Percentiles rank a stretch among this genome's conserved stretches.
Conservation (phyloP, 2,113 vertebrate species). For the Cyprinodon variegatus region DNA sequence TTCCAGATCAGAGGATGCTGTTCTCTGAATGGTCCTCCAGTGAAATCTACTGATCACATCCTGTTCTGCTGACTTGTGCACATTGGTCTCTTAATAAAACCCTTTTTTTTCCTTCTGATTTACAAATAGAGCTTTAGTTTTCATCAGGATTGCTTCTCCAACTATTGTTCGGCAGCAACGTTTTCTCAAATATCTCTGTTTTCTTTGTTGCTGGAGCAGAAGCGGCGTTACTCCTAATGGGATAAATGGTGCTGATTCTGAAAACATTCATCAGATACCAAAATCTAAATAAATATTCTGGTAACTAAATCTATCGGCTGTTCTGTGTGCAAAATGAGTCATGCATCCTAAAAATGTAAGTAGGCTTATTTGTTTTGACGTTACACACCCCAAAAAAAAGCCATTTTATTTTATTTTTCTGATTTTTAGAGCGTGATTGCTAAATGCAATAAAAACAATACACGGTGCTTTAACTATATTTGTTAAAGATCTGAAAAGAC, state of each 20-base stretch:
- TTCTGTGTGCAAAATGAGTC: background rate
- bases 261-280: background rate
- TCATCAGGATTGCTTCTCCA: background rate
- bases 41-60: constrained; percentile 14
- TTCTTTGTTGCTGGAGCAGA: too few species aligned
- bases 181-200: too few species aligned
- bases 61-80: constrained; percentile 64
- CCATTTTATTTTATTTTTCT: background rate
- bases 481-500: too few species aligned
- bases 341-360: background rate
- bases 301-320: too few species aligned
- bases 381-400: too few species aligned
- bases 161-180: background rate
- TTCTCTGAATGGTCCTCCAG: background rate
- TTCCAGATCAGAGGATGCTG: constrained; percentile 11
- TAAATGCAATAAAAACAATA: too few species aligned
- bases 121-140: background rate
- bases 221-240: too few species aligned
- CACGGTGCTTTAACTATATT: too few species aligned
- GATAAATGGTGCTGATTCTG: background rate
- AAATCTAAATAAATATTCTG: background rate
- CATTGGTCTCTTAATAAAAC: constrained; percentile 9
- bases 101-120: too few species aligned
- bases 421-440: too few species aligned
- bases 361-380: too few species aligned